These are phyloP conservation scores for Sylvietta virens DNA, from an alignment of 2,113 vertebrate species.

Conservation along the genomic window DNA sequence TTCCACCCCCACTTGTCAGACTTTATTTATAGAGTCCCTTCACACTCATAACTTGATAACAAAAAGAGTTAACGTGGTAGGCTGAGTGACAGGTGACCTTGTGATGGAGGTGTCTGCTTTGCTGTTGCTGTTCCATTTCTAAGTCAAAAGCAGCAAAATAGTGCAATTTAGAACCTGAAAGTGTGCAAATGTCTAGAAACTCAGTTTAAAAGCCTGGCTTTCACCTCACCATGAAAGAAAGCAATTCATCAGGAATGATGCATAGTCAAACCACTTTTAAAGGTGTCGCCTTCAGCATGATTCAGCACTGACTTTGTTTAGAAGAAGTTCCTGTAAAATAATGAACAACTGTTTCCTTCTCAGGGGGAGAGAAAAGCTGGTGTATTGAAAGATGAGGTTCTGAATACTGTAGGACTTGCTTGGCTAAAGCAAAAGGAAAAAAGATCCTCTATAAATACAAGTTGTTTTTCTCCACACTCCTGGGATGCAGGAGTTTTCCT, in stretches of 20 bases:
- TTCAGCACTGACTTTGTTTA: neutral
- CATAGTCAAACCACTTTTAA: neutral
- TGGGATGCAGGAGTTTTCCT: neutral
- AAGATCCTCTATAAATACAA: neutral
- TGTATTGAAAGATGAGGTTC: neutral
- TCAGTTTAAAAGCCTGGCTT: neutral
- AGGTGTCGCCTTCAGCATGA: fast-evolving
- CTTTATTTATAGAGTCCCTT: neutral
- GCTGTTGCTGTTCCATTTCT: neutral
- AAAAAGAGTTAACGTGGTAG: neutral
- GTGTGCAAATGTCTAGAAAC: neutral
- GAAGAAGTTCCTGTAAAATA: neutral
- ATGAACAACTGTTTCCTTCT: neutral
- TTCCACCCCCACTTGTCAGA: neutral
- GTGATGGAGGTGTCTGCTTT: neutral
- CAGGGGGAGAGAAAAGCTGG: fast-evolving
- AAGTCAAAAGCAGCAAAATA: neutral
- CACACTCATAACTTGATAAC: neutral
- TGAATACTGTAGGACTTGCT: neutral
- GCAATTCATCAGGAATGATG: neutral
- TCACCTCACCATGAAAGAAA: neutral
- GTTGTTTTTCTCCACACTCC: neutral
- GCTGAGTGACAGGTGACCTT: neutral
- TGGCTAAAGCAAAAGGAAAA: neutral
- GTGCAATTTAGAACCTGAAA: neutral